Conservation (phyloP, 2,797 vertebrate species). For the Triplophysa yarkandensis region DNA sequence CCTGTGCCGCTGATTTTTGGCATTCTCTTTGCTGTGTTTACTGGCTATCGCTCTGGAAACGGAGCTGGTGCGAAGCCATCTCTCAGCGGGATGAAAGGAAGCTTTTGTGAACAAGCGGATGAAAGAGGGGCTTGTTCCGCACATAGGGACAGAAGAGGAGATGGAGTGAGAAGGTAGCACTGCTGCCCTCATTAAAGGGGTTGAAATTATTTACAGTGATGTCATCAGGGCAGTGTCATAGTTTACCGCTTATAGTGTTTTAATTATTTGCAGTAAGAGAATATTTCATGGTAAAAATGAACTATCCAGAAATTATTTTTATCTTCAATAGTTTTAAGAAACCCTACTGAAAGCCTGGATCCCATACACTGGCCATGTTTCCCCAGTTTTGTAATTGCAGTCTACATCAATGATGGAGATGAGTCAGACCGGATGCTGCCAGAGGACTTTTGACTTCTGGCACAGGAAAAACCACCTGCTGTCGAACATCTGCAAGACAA, state of each 20-base stretch:
- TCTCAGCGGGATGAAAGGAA: constrained; percentile 67
- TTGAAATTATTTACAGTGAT: constrained; percentile 33
- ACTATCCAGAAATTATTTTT: too few species aligned
- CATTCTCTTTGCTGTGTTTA: constrained; percentile 52
- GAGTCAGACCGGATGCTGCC: constrained; percentile 15
- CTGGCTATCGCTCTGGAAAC: constrained; percentile 57
- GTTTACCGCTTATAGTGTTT: constrained; percentile 16
- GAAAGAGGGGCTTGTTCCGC: constrained; percentile 75
- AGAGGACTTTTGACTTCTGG: constrained; percentile 14
- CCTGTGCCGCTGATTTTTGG: constrained; percentile 41
- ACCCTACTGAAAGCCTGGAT: background rate
- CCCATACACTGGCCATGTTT: constrained; percentile 6
- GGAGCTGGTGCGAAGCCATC: constrained; percentile 54
- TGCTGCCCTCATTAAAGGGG: background rate
- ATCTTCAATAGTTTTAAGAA: background rate
- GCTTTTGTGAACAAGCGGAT: constrained; percentile 71
- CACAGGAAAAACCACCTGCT: constrained; percentile 30
- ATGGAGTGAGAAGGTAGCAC: constrained; percentile 57
- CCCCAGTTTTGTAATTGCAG: background rate
- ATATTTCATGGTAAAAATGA: background rate
- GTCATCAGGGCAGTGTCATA: constrained; percentile 9
- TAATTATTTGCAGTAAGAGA: background rate
- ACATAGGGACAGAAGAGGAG: constrained; percentile 50
- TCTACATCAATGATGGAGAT: background rate
- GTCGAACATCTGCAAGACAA: constrained; percentile 29